Conservation (phyloP, 2,888 invertebrate species). For the Meandrusa payeni region DNA sequence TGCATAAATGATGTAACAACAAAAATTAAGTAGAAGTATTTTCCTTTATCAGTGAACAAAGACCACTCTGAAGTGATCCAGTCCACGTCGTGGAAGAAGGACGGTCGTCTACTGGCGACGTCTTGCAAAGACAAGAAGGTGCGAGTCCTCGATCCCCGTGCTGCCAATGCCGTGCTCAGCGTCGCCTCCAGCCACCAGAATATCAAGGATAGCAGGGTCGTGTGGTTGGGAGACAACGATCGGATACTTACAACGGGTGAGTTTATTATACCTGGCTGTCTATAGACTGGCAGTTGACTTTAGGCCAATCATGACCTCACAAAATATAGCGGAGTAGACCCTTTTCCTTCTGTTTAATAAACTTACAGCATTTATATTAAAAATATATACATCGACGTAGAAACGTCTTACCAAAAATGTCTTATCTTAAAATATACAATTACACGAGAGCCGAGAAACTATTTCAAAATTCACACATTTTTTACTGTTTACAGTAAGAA, state of each 20-base stretch:
- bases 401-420: too few species aligned
- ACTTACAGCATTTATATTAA: too few species aligned
- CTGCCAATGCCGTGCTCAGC: constrained; percentile 78
- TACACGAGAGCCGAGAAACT: too few species aligned
- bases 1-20: constrained; percentile 5
- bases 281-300: too few species aligned
- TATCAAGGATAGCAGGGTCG: constrained; percentile 94
- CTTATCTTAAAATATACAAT: too few species aligned
- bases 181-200: constrained; percentile 91
- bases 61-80: constrained; percentile 94
- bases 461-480: too few species aligned
- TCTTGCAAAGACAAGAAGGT: constrained; percentile 96
- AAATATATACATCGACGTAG: too few species aligned
- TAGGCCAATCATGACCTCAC: too few species aligned
- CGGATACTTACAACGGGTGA: constrained; percentile 91
- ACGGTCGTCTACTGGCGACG: constrained; percentile 89
- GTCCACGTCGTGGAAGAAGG: constrained; percentile 93
- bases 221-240: constrained; percentile 93
- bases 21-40: neutral
- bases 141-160: constrained; percentile 91
- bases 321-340: too few species aligned
- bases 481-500: too few species aligned
- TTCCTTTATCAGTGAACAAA: constrained; percentile 69
- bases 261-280: too few species aligned
- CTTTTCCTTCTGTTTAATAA: too few species aligned